A percentile compares a stretch with the other conserved stretches of the same genome.
Evolutionary conservation across 30 jellyfish, hydroid and myxozoan genomes (phyloP).

Genomic region (Pelagia noctiluca): DNA sequence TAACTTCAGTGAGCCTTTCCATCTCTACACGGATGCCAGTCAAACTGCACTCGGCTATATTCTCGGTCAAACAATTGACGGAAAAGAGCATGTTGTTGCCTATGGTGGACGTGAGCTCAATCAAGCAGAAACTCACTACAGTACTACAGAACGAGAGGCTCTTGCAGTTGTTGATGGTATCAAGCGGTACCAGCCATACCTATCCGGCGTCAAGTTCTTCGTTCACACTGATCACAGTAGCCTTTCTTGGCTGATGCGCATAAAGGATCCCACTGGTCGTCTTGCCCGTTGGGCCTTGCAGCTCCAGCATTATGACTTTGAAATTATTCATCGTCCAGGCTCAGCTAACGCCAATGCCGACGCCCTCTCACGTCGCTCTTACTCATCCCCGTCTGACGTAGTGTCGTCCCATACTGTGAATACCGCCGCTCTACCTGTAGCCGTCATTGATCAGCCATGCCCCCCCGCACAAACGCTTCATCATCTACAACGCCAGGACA

Average conservation of each 20-base stretch:
- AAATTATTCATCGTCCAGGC: constrained; percentile 67
- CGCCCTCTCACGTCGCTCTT: constrained; percentile 11
- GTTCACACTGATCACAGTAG: constrained; percentile 18
- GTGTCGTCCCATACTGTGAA: too few species aligned
- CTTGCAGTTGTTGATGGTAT: constrained; percentile 64
- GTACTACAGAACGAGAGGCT: constrained; percentile 72
- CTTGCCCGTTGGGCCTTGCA: constrained; percentile 64
- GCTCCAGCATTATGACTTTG: constrained; percentile 54
- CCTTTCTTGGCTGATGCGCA: constrained; percentile 34
- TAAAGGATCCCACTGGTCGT: constrained; percentile 52
- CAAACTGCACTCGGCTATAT: too few species aligned
- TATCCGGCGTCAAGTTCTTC: constrained; percentile 17
- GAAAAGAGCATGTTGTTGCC: constrained; percentile 3
- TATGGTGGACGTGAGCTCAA: too few species aligned
- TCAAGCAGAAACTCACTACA: constrained; percentile 44
- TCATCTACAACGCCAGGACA: background rate
- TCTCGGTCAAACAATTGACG: background rate
- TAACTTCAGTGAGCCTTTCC: constrained; percentile 10
- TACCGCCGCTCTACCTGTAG: too few species aligned
- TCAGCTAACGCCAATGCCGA: constrained; percentile 38
- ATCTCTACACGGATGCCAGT: constrained; percentile 23
- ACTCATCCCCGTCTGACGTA: background rate
- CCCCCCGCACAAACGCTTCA: background rate
- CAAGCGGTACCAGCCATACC: constrained; percentile 14
- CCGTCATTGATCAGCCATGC: background rate